Evolutionary conservation across 2,113 vertebrate genomes (phyloP).

Genomic region (Cephalopholis sonnerati): DNA sequence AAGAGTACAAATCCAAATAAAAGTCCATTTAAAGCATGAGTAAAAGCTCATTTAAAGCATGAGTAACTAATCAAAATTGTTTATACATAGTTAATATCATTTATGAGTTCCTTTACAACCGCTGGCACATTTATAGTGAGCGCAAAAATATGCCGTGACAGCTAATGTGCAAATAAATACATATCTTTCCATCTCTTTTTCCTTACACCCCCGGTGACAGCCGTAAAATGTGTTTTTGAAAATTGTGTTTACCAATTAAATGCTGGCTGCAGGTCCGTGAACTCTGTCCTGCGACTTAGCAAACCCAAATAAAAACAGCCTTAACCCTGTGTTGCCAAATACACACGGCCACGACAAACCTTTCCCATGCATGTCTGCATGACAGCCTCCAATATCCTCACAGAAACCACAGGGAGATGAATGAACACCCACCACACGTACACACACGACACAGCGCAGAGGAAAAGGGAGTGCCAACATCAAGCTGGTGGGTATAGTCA

Average conservation of each 20-base stretch:
- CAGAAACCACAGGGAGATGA: constrained; percentile 78
- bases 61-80: constrained; percentile 67
- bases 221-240: constrained; percentile 73
- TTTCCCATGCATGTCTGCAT: constrained; percentile 70
- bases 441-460: constrained; percentile 9
- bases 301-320: constrained; percentile 68
- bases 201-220: constrained; percentile 32
- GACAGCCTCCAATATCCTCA: constrained; percentile 70
- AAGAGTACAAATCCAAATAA: constrained; percentile 39
- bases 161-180: constrained; percentile 63
- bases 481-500: constrained; percentile 53
- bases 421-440: constrained; percentile 65
- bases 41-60: constrained; percentile 57
- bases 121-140: constrained; percentile 57
- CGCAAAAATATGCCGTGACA: constrained; percentile 52
- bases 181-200: constrained; percentile 37
- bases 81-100: constrained; percentile 61
- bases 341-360: constrained; percentile 66
- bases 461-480: constrained; percentile 61
- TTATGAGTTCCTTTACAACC: constrained; percentile 57
- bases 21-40: constrained; percentile 55
- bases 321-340: constrained; percentile 58
- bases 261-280: constrained; percentile 66
- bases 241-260: constrained; percentile 78
- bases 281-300: constrained; percentile 61